Conservation (phyloP, 1,140 invertebrate genomes). For the Calliopsis andreniformis region DNA sequence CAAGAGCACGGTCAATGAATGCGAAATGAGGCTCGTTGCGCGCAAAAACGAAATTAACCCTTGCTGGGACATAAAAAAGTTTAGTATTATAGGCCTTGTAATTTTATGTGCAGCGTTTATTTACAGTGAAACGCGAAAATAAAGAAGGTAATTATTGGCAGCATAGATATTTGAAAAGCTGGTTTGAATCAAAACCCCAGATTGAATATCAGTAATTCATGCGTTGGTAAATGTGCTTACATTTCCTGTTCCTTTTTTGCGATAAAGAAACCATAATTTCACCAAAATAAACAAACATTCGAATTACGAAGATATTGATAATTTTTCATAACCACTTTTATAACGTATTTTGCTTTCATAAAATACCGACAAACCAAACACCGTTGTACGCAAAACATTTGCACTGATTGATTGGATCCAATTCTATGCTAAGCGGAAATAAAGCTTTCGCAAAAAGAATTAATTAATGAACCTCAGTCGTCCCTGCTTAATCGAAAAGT, state of each 20-base stretch:
- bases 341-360: neutral
- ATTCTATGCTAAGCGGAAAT: neutral
- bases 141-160: neutral
- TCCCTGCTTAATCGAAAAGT: neutral
- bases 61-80: neutral
- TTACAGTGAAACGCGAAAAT: neutral
- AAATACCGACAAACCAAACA: neutral
- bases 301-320: neutral
- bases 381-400: too few relatives aligned
- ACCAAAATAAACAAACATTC: neutral
- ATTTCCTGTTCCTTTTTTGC: neutral
- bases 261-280: too few relatives aligned
- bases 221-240: neutral
- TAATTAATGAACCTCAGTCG: neutral
- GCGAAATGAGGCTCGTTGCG: neutral
- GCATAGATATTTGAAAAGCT: neutral
- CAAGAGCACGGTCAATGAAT: too few relatives aligned
- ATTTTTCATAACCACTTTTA: neutral
- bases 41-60: neutral
- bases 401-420: too few relatives aligned
- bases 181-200: neutral
- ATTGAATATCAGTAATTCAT: constrained; percentile 16
- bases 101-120: neutral
- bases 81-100: neutral
- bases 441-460: neutral